Base-by-base conservation (phyloP, 2,113 vertebrate genomes). In the Rostratula benghalensis region DNA sequence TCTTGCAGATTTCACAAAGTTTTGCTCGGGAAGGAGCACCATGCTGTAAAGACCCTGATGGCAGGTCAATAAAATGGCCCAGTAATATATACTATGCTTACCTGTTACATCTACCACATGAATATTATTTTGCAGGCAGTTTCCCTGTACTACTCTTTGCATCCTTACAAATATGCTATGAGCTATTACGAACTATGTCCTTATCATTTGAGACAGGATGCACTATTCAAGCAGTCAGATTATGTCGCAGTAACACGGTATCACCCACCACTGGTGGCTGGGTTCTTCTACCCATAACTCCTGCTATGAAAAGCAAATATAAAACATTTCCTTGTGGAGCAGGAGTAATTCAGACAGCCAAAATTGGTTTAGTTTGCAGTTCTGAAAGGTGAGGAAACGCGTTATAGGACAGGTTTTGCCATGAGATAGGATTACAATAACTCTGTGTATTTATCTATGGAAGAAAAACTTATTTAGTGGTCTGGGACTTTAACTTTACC, bases 171-270 rank as follows among this genome's bases (percentile, higher is more conserved):
- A 75, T 50, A 27, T 4, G 11, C 15, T 54, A 65, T 48, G 31
- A 83, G 46, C 13, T 68, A 10, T 75, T 69, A 33, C 23, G 30
- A 89, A 57, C 25, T 19, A 18, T 7, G 30, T 41, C 33, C 17
- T 64, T 46, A 75, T 30, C 30, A 31, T 83, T 41, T 67, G 60
- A 82, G 20, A 23, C 10, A 67, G 64, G 89, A 67, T 1, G 0
- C 24, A 9, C 33, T 48, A 7, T 16, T 46, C n/a, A 68, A 33
- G 39, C 4, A n/a, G 50, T 41, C 80, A 63, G 35, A 53, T 39
- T 35, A 21, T 0, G 3, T 19, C 1, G 7, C 41, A 43, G 24
- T 28, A 28, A 63, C 12, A 6, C 1, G 8, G 7, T 50, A 27
- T 50, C 51, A 37, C 23, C 73, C 50, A 7, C 12, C 25, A 20